Evolutionary conservation across 2,888 invertebrate species (phyloP).

Genomic region (Megaustenia siamemsis): DNA sequence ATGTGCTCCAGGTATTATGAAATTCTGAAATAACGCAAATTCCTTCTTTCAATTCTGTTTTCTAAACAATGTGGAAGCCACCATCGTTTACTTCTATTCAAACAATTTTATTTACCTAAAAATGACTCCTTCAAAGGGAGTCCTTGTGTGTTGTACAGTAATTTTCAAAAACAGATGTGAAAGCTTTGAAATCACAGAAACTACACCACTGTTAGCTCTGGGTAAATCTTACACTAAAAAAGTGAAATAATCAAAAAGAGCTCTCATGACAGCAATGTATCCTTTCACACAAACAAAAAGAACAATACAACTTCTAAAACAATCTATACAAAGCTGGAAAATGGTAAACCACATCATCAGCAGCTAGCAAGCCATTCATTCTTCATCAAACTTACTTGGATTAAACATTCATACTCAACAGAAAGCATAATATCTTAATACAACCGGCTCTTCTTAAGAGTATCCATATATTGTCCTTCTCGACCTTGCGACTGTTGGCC

Average conservation of each 20-base stretch:
- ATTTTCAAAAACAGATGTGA: not conserved
- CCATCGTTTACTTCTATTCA: too few species aligned
- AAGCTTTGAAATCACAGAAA: not conserved
- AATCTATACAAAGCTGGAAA: too few species aligned
- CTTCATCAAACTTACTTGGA: not conserved
- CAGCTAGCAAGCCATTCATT: not conserved
- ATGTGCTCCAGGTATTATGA: too few species aligned
- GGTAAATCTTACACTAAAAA: not conserved
- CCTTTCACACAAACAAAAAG: too few species aligned
- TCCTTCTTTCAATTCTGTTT: too few species aligned
- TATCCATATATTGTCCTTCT: slow-evolving; percentile 83
- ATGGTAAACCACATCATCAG: too few species aligned
- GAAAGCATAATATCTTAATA: slow-evolving; percentile 41
- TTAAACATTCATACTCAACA: not conserved
- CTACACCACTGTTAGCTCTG: not conserved
- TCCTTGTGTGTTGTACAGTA: too few species aligned
- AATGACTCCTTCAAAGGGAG: too few species aligned
- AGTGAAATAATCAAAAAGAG: not conserved
- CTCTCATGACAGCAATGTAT: not conserved
- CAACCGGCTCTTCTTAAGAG: slow-evolving; percentile 75
- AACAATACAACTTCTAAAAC: too few species aligned
- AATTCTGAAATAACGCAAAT: too few species aligned
- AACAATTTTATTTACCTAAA: too few species aligned
- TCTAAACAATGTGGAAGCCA: too few species aligned
- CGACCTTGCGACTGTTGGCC: slow-evolving; percentile 83